A percentile compares a stretch with the other conserved stretches of the same genome.
These are phyloP conservation scores for Lepas anatifera DNA, from an alignment of 2,888 invertebrate genomes.

Conservation along the genomic window DNA sequence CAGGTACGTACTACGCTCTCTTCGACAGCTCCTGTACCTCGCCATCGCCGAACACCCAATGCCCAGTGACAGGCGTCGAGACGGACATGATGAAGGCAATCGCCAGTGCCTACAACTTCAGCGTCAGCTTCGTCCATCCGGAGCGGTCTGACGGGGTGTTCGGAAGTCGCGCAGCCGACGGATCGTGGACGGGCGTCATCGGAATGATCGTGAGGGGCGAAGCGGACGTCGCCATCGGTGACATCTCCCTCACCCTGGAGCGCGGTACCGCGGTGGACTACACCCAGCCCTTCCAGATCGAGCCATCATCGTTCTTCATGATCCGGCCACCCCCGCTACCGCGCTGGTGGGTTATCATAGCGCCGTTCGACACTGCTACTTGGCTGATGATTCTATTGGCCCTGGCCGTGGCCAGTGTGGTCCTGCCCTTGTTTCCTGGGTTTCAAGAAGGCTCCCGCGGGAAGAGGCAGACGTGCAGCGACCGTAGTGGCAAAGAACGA, in stretches of 20 bases:
- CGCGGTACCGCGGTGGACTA: not conserved
- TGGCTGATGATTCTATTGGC: not conserved
- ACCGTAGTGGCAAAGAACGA: no score
- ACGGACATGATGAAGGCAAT: not conserved
- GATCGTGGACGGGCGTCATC: not conserved
- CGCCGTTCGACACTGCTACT: not conserved
- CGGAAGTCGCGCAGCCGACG: not conserved
- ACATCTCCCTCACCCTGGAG: not conserved
- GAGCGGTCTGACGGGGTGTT: not conserved
- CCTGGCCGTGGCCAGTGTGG: not conserved
- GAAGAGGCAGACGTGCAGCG: no score
- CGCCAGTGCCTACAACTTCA: not conserved
- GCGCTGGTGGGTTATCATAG: not conserved
- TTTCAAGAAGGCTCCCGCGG: no score
- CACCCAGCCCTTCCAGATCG: not conserved
- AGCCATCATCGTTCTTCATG: not conserved
- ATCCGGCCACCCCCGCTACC: not conserved
- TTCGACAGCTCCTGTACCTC: not conserved
- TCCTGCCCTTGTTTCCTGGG: not conserved
- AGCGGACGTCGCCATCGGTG: not conserved
- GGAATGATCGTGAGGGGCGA: not conserved
- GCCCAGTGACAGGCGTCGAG: not conserved
- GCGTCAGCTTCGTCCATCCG: not conserved
- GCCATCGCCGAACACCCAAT: no score
- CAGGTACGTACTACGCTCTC: not conserved